A percentile compares a stretch with the other conserved stretches of the same genome.
These are phyloP conservation scores for Entomyzon cyanotis DNA, from an alignment of 2,113 vertebrate species.

Conservation along the genomic window DNA sequence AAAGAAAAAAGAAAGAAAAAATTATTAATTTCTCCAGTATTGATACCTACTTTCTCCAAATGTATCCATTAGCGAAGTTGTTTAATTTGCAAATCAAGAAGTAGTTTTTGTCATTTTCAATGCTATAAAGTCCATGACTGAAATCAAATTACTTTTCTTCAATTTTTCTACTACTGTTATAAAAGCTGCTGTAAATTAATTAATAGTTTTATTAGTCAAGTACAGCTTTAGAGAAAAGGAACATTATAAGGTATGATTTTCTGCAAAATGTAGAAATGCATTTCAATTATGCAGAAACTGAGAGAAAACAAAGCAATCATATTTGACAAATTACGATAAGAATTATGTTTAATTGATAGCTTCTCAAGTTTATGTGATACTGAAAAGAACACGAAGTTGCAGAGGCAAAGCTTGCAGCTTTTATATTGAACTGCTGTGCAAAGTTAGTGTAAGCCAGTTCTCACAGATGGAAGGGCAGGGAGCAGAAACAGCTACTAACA, in stretches of 20 bases:
- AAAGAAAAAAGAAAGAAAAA: fast-evolving
- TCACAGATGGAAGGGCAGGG: background rate
- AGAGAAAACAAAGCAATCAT: background rate
- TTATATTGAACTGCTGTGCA: background rate
- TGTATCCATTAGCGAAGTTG: background rate
- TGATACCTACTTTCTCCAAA: background rate
- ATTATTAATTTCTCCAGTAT: background rate
- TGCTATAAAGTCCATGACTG: background rate
- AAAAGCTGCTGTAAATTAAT: background rate
- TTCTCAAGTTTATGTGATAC: background rate
- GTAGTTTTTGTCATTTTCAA: background rate
- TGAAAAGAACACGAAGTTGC: background rate
- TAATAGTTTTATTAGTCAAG: background rate
- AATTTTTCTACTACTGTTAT: background rate
- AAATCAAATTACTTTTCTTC: background rate
- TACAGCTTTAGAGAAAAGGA: background rate
- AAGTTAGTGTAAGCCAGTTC: background rate
- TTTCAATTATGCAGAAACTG: background rate
- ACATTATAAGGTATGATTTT: background rate
- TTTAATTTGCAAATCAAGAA: background rate
- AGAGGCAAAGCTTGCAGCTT: background rate
- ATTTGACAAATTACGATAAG: background rate
- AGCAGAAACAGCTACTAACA: background rate
- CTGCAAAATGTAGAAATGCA: background rate
- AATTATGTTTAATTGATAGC: background rate